phyloP scores from a whole-genome alignment of 2,797 vertebrate genomes.

The Spondyliosoma cantharus region DNA sequence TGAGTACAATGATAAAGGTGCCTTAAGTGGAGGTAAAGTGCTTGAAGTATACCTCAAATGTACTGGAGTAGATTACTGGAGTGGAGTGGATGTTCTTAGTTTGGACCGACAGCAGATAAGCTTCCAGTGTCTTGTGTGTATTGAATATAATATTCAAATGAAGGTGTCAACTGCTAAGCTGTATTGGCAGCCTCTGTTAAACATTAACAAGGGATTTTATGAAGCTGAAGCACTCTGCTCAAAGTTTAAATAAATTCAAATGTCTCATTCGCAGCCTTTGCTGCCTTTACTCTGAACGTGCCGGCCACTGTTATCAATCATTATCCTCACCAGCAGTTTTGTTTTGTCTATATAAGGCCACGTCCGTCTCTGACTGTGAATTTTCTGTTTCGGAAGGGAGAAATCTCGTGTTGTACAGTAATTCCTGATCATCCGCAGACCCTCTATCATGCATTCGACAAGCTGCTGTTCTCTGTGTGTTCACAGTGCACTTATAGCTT shows the following conservation, averaged over 20 bases:
- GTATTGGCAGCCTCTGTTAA: background rate
- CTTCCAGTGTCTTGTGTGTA: too few relatives aligned
- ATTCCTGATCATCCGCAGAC: background rate
- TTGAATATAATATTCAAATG: too few relatives aligned
- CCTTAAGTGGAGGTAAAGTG: too few relatives aligned
- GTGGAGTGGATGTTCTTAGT: too few relatives aligned
- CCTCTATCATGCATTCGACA: background rate
- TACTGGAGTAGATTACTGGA: too few relatives aligned
- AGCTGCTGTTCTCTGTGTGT: background rate
- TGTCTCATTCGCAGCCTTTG: too few relatives aligned
- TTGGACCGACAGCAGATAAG: too few relatives aligned
- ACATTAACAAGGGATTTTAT: background rate
- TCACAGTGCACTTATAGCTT: background rate
- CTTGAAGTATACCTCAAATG: too few relatives aligned
- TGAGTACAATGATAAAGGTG: too few relatives aligned
- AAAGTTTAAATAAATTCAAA: background rate
- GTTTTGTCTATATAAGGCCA: constrained; percentile 8
- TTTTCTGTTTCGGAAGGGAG: background rate
- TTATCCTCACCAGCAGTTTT: background rate
- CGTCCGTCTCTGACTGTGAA: background rate
- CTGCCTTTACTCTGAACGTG: background rate
- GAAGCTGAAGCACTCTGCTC: background rate
- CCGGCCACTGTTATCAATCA: background rate
- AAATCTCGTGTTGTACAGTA: background rate
- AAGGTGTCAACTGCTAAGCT: background rate